Percentiles rank a stretch among this genome's conserved stretches.
Evolutionary conservation across 1,140 invertebrate species (phyloP).

Genomic region (Ips typographus): DNA sequence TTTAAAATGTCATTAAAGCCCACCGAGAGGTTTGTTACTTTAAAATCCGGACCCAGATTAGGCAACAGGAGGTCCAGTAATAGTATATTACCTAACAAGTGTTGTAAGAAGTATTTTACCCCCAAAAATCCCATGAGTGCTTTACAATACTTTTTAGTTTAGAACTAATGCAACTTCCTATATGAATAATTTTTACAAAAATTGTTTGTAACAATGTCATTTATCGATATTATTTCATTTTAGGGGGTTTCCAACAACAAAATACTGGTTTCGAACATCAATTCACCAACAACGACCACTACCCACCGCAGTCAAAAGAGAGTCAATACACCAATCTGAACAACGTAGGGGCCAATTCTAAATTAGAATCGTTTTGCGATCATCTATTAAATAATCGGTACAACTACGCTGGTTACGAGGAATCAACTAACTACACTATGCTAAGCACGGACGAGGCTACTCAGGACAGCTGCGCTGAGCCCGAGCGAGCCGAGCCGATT

Average conservation of each 20-base stretch:
- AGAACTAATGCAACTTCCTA: too few species aligned
- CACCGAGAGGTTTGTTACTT: too few species aligned
- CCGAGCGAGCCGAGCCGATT: conserved; percentile 4
- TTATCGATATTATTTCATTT: conserved; percentile 9
- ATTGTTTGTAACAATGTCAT: background rate
- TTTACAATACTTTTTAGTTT: too few species aligned
- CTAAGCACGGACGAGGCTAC: conserved; percentile 32
- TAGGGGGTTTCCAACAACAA: conserved; percentile 32
- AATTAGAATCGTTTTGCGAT: conserved; percentile 71
- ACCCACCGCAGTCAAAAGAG: conserved; percentile 48
- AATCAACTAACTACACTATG: conserved; percentile 37
- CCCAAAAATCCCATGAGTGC: too few species aligned
- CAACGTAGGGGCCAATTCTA: conserved; percentile 60
- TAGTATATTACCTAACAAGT: too few species aligned
- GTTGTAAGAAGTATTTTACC: too few species aligned
- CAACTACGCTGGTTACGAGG: conserved; percentile 53
- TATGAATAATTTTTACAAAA: too few species aligned
- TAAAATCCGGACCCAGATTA: too few species aligned
- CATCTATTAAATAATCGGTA: conserved; percentile 61
- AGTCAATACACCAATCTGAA: conserved; percentile 60
- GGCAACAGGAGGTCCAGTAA: too few species aligned
- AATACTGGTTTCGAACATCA: conserved; percentile 43
- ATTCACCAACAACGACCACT: conserved; percentile 43
- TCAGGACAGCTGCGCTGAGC: conserved; percentile 12
- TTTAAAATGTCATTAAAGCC: background rate